phyloP scores from a whole-genome alignment of 2,113 vertebrate species.

The Microcebus murinus region DNA sequence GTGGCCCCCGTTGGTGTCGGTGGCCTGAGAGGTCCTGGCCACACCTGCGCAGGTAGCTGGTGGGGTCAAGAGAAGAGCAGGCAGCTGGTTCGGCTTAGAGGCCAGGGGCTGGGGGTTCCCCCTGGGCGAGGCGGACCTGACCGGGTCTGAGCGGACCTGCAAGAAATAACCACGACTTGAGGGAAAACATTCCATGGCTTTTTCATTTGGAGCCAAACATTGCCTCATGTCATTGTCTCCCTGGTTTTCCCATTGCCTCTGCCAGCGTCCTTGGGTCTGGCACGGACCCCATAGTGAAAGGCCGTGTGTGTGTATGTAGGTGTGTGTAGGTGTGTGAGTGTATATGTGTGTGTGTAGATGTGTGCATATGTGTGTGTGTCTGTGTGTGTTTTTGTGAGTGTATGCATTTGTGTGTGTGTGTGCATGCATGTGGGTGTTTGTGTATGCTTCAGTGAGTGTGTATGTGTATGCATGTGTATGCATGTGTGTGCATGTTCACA shows the following conservation, averaged over 20 bases:
- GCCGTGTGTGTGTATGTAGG: slow-evolving; percentile 3
- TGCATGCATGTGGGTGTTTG: accelerated
- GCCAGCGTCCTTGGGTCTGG: slow-evolving; percentile 65
- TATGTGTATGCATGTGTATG: background rate
- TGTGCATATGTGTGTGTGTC: too few species aligned
- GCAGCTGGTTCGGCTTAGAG: background rate
- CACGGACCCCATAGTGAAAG: slow-evolving; percentile 54
- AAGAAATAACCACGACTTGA: background rate
- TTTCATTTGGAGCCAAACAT: slow-evolving; percentile 48
- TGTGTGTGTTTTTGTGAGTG: too few species aligned
- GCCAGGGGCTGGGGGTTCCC: accelerated
- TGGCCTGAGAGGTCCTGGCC: background rate
- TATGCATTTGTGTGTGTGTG: too few species aligned
- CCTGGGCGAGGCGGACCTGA: background rate
- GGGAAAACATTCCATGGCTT: slow-evolving; percentile 34
- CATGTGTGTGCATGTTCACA: too few species aligned
- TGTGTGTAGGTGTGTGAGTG: background rate
- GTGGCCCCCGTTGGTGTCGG: background rate
- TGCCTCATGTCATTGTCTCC: slow-evolving; percentile 69
- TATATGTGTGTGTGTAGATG: background rate
- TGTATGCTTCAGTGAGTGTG: background rate
- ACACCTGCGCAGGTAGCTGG: background rate
- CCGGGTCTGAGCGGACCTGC: slow-evolving; percentile 46
- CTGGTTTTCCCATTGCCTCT: slow-evolving; percentile 74
- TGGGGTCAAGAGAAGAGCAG: accelerated